phyloP scores from a whole-genome alignment of 2,113 vertebrate genomes.

The Myocastor coypus region DNA sequence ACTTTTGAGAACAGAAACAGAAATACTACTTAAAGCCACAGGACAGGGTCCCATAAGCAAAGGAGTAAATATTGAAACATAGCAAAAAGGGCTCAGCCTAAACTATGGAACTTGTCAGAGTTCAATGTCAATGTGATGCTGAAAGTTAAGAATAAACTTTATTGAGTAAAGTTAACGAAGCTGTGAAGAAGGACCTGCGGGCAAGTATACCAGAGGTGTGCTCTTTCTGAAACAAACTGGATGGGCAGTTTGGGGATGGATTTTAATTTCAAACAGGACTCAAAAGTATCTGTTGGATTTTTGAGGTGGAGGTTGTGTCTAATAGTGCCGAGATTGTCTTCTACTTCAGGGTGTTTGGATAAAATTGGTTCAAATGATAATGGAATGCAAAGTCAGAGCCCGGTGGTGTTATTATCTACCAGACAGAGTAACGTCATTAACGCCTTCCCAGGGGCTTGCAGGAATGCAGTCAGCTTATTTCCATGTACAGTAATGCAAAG shows the following conservation, averaged over 20 bases:
- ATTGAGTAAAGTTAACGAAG: neutral
- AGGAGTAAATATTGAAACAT: neutral
- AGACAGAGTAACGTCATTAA: neutral
- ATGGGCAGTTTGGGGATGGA: neutral
- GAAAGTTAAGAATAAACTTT: too few species aligned
- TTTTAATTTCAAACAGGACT: neutral
- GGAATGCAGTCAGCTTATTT: conserved; percentile 3
- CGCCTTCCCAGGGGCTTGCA: neutral
- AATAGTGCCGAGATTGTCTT: neutral
- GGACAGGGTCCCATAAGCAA: neutral
- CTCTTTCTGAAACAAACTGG: neutral
- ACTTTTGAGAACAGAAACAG: neutral
- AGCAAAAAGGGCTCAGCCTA: neutral
- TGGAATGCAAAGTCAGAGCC: neutral
- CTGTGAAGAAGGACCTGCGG: neutral
- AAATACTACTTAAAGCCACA: neutral
- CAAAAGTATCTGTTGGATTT: neutral
- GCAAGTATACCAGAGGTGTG: accelerated
- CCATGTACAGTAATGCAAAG: neutral
- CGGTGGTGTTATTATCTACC: neutral
- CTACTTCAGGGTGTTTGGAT: neutral
- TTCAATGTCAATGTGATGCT: neutral
- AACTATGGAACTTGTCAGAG: neutral
- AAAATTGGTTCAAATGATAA: neutral
- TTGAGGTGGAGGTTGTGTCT: neutral